Conservation (phyloP, 2,113 vertebrate genomes). For the Onychostoma macrolepis region DNA sequence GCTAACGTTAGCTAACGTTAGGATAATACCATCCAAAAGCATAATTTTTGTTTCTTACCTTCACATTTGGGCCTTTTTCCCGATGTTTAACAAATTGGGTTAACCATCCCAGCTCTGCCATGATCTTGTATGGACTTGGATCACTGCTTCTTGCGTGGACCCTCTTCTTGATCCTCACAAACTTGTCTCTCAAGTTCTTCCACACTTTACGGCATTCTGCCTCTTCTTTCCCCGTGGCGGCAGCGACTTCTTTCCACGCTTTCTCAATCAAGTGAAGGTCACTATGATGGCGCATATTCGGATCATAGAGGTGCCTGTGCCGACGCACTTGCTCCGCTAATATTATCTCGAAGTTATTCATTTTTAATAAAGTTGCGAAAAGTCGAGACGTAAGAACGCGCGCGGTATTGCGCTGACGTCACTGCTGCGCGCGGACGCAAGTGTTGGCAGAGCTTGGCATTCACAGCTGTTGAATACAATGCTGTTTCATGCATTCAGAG, state of each 20-base stretch:
- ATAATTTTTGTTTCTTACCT: neutral
- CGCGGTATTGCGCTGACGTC: neutral
- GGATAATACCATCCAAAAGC: neutral
- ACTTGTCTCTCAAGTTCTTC: constrained; percentile 6
- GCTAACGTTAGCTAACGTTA: neutral
- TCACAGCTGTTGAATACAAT: neutral
- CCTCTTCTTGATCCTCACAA: constrained; percentile 18
- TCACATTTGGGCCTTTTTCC: neutral
- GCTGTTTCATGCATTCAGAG: no score
- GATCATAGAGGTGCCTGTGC: neutral
- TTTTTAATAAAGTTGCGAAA: neutral
- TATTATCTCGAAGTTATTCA: neutral
- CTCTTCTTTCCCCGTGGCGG: neutral
- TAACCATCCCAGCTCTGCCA: neutral
- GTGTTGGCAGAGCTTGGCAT: neutral
- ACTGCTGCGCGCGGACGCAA: neutral
- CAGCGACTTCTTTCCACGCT: neutral
- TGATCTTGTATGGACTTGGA: neutral
- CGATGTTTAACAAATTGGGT: neutral
- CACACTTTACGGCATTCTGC: neutral
- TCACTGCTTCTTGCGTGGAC: neutral
- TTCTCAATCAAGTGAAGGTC: neutral
- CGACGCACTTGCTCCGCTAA: neutral
- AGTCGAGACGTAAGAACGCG: neutral
- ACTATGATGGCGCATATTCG: neutral